Percentiles rank a stretch among this genome's conserved stretches.
These are phyloP conservation scores for Sebastes kiyomatsui DNA, from an alignment of 2,797 vertebrate genomes.

Conservation along the genomic window DNA sequence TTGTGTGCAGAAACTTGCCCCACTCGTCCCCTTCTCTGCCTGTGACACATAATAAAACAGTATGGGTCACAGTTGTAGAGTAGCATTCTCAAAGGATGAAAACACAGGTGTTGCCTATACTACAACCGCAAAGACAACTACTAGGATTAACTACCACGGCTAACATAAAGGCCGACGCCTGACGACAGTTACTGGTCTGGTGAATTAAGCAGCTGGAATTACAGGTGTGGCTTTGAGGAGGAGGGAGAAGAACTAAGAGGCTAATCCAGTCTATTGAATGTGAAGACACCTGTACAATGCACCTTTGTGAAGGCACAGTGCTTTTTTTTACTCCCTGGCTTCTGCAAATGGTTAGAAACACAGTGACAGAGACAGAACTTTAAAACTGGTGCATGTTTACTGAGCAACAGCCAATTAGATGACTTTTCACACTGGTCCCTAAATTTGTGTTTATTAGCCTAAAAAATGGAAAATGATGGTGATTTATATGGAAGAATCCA, in stretches of 20 bases:
- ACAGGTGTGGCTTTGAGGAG: constrained; percentile 1
- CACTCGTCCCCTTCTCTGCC: constrained; percentile 94
- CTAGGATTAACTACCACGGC: background rate
- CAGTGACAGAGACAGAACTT: constrained; percentile 62
- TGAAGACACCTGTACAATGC: constrained; percentile 69
- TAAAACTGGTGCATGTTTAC: background rate
- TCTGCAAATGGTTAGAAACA: constrained; percentile 88
- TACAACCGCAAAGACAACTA: background rate
- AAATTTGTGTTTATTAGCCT: background rate
- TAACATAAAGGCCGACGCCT: constrained; percentile 1
- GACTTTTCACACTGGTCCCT: background rate
- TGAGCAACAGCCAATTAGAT: background rate
- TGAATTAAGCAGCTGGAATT: constrained; percentile 8
- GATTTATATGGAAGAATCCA: background rate
- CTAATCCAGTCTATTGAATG: constrained; percentile 10
- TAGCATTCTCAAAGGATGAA: background rate
- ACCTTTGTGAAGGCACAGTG: constrained; percentile 90
- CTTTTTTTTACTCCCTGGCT: constrained; percentile 90
- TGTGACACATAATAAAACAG: constrained; percentile 63
- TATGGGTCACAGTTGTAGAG: background rate
- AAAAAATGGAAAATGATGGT: no score
- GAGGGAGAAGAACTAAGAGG: constrained; percentile 1
- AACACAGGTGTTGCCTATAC: background rate
- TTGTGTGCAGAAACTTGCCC: constrained; percentile 99
- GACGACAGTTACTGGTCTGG: background rate